phyloP scores from a whole-genome alignment of 2,113 vertebrate species.

The Cryptotis parvus region DNA sequence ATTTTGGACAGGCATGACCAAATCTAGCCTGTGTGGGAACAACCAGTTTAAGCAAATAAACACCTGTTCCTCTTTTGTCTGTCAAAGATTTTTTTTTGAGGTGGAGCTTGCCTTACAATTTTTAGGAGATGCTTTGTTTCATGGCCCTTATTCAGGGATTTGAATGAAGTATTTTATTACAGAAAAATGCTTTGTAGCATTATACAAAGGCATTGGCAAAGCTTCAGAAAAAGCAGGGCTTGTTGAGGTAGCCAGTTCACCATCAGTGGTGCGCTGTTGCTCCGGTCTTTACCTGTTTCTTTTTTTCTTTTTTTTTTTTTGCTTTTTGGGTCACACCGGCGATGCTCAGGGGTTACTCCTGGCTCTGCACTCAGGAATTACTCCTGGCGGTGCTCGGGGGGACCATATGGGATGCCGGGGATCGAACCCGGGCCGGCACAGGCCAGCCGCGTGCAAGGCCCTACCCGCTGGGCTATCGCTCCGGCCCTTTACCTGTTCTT shows the following conservation, averaged over 20 bases:
- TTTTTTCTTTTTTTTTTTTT: not conserved
- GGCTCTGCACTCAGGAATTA: too few relatives aligned
- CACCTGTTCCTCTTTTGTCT: not conserved
- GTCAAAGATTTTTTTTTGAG: conserved; percentile 13
- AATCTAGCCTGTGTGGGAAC: accelerated
- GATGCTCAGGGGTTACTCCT: too few relatives aligned
- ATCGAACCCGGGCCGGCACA: too few relatives aligned
- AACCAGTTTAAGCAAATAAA: not conserved
- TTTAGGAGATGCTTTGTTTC: conserved; percentile 13
- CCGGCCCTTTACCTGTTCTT: too few relatives aligned
- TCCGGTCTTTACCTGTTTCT: too few relatives aligned
- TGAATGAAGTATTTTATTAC: conserved; percentile 6
- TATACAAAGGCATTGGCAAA: not conserved
- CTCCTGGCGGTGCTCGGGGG: too few relatives aligned
- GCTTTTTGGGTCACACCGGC: too few relatives aligned
- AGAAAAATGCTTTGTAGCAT: not conserved
- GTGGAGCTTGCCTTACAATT: not conserved
- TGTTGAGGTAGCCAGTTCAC: not conserved
- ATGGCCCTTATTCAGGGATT: not conserved
- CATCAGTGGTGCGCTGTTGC: not conserved
- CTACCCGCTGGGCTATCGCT: too few relatives aligned
- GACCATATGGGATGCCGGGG: too few relatives aligned
- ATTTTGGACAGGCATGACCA: not conserved
- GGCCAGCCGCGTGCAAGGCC: too few relatives aligned
- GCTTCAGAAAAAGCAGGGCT: not conserved